phyloP scores from a whole-genome alignment of 1,140 invertebrate genomes.

The Argopecten irradians region DNA sequence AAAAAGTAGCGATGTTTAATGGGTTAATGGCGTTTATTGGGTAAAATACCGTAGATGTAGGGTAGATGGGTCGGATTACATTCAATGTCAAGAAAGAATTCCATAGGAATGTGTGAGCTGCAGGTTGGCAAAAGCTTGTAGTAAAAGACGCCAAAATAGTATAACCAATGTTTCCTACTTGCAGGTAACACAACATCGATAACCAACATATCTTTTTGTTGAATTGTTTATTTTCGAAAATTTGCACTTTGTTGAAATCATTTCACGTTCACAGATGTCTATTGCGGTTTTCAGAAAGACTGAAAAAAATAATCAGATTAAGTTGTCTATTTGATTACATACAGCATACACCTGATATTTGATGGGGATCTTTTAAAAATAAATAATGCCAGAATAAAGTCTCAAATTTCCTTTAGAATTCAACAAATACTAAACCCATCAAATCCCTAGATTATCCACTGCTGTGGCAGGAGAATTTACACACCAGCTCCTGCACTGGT shows the following conservation, averaged over 20 bases:
- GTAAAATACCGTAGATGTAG: no score
- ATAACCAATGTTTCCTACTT: no score
- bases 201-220: neutral
- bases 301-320: neutral
- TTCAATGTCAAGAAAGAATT: no score
- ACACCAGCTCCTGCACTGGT: conserved; percentile 4
- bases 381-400: neutral
- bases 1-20: no score
- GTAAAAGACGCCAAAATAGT: no score
- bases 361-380: neutral
- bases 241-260: neutral
- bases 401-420: neutral
- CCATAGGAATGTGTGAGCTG: no score
- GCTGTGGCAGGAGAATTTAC: neutral
- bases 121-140: no score
- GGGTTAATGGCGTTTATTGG: no score
- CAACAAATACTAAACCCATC: neutral
- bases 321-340: neutral
- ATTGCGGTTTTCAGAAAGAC: neutral
- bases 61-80: no score
- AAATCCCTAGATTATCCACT: neutral
- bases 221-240: neutral
- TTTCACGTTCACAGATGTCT: neutral
- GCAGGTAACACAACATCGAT: no score
- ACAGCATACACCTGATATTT: neutral